A percentile compares a stretch with the other conserved stretches of the same genome.
Conservation (phyloP, 2,888 invertebrate genomes). For the Hemistola chrysoprasaria region DNA sequence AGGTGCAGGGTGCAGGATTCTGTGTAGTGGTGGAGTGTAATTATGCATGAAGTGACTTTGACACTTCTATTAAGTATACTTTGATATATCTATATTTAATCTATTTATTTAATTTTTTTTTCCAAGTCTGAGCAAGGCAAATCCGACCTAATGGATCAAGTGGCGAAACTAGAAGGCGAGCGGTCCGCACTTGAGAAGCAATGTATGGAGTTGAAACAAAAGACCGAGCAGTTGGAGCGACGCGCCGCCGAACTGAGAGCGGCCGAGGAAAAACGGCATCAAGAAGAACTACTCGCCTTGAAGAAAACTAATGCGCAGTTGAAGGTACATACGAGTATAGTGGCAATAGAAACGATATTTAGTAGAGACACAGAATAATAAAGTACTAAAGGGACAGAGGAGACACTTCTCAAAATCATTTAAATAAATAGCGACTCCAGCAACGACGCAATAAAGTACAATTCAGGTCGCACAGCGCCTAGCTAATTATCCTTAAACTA, state of each 20-base stretch:
- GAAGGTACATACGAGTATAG: too few relatives aligned
- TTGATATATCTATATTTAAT: background rate
- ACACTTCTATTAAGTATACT: background rate
- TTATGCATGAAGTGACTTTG: too few relatives aligned
- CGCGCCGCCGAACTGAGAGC: slow-evolving; percentile 91
- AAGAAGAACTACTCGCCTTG: slow-evolving; percentile 94
- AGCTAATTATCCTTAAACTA: too few relatives aligned
- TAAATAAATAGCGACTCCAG: too few relatives aligned
- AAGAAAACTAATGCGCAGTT: slow-evolving; percentile 97
- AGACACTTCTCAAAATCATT: too few relatives aligned
- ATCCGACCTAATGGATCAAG: slow-evolving; percentile 88
- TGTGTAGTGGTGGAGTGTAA: too few relatives aligned
- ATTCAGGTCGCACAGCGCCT: too few relatives aligned
- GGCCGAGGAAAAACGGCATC: slow-evolving; percentile 95
- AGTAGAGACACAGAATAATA: too few relatives aligned
- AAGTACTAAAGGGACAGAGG: too few relatives aligned
- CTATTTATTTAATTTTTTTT: slow-evolving; percentile 1
- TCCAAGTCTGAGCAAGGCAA: slow-evolving; percentile 92
- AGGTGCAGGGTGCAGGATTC: too few relatives aligned
- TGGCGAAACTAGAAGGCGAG: slow-evolving; percentile 86
- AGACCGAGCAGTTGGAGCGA: slow-evolving; percentile 91
- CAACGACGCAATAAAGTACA: too few relatives aligned
- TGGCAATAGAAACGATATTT: too few relatives aligned
- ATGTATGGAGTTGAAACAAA: slow-evolving; percentile 79
- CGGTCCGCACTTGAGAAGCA: slow-evolving; percentile 85